Evolutionary conservation across 2,113 vertebrate species (phyloP).

Genomic region (Gallinago media): DNA sequence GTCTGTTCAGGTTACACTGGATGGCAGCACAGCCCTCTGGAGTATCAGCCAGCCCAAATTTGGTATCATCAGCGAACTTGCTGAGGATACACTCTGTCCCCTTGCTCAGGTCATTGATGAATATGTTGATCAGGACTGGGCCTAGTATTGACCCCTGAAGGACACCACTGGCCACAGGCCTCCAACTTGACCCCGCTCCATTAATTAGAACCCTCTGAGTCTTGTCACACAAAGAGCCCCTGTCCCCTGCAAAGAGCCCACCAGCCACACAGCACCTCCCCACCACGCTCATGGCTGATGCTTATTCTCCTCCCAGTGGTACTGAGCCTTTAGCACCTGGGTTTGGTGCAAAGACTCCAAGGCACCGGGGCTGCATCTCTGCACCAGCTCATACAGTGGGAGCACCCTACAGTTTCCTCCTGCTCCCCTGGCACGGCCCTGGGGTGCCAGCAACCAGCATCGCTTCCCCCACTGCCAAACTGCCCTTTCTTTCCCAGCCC

Average conservation of each 20-base stretch:
- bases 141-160: too few relatives aligned
- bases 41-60: too few relatives aligned
- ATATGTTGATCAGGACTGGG: too few relatives aligned
- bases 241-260: neutral
- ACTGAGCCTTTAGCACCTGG: neutral
- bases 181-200: too few relatives aligned
- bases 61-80: too few relatives aligned
- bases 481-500: neutral
- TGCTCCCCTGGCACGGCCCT: neutral
- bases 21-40: too few relatives aligned
- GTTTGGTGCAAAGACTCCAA: neutral
- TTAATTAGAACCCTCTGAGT: too few relatives aligned
- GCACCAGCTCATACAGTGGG: neutral
- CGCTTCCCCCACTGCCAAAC: neutral
- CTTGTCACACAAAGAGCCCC: too few relatives aligned
- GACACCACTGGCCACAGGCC: too few relatives aligned
- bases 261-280: neutral
- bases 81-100: too few relatives aligned
- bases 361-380: neutral
- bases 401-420: neutral
- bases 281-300: accelerated
- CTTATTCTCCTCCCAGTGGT: neutral
- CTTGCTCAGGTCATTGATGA: too few relatives aligned
- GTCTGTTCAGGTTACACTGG: too few relatives aligned
- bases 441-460: neutral